phyloP scores from a whole-genome alignment of 1,140 invertebrate genomes.

The Drosophila nasuta region DNA sequence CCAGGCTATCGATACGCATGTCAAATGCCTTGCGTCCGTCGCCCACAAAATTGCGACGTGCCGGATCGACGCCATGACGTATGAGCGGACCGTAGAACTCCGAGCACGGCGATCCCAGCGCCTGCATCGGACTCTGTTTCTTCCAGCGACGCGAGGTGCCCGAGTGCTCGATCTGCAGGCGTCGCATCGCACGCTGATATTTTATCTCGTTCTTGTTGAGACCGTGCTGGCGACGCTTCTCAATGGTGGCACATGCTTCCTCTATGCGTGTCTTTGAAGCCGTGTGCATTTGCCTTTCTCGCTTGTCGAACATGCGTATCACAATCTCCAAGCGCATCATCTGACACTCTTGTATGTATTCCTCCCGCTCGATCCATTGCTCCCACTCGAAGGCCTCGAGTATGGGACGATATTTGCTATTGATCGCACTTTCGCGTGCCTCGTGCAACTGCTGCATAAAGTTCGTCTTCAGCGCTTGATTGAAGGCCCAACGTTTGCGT shows the following conservation, averaged over 20 bases:
- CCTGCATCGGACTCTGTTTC: constrained; percentile 84
- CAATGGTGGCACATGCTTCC: constrained; percentile 73
- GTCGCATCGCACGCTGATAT: constrained; percentile 78
- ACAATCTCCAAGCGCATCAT: constrained; percentile 86
- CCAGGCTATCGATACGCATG: constrained; percentile 76
- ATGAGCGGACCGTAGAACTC: constrained; percentile 86
- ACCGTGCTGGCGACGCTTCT: constrained; percentile 82
- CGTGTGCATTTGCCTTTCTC: constrained; percentile 78
- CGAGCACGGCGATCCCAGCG: constrained; percentile 85
- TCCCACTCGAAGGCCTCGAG: constrained; percentile 84
- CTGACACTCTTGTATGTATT: constrained; percentile 87
- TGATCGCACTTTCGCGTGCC: constrained; percentile 36
- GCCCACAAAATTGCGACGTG: constrained; percentile 80
- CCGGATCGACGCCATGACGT: constrained; percentile 86
- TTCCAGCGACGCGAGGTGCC: constrained; percentile 56
- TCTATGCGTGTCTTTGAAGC: constrained; percentile 84
- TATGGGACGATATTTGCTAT: constrained; percentile 47
- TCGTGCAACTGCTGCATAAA: constrained; percentile 43
- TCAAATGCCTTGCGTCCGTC: constrained; percentile 66
- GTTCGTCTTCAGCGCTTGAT: constrained; percentile 61
- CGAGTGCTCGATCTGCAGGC: constrained; percentile 45
- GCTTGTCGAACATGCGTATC: constrained; percentile 83
- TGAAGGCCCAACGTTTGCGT: constrained; percentile 78
- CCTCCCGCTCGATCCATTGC: constrained; percentile 78
- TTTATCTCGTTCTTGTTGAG: constrained; percentile 80